Percentiles rank a stretch among this genome's conserved stretches.
Conservation (phyloP, 1,140 invertebrate species). For the Psilanteris sp. region DNA sequence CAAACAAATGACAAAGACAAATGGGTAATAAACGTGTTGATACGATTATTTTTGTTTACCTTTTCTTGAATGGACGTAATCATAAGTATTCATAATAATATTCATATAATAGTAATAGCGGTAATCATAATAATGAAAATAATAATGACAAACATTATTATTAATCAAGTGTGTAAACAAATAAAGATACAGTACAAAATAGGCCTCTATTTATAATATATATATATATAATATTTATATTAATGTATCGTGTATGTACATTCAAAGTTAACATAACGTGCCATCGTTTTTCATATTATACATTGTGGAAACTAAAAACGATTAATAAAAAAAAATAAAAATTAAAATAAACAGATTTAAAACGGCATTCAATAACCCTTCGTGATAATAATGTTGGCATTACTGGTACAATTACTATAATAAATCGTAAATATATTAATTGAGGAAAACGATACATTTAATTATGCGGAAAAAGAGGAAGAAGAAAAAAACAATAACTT, state of each 20-base stretch:
- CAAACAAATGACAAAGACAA: slow-evolving; percentile 61
- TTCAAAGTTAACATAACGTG: slow-evolving; percentile 77
- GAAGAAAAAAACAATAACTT: too few species aligned
- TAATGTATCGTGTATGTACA: slow-evolving; percentile 74
- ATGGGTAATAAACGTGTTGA: slow-evolving; percentile 69
- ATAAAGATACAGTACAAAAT: slow-evolving; percentile 74
- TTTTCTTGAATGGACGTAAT: slow-evolving; percentile 64
- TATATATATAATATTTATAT: too few species aligned
- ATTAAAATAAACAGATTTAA: too few species aligned
- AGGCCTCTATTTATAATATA: slow-evolving; percentile 71
- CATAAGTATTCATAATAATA: slow-evolving; percentile 40
- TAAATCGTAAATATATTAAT: slow-evolving; percentile 31
- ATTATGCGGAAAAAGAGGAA: slow-evolving; percentile 18
- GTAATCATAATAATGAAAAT: too few species aligned
- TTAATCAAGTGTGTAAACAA: slow-evolving; percentile 67
- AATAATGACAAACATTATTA: too few species aligned
- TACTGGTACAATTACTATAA: slow-evolving; percentile 63
- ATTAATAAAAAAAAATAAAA: too few species aligned
- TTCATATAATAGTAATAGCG: too few species aligned
- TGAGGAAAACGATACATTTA: slow-evolving; percentile 26
- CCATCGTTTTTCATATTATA: slow-evolving; percentile 70
- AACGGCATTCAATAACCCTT: slow-evolving; percentile 52
- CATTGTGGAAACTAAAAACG: slow-evolving; percentile 75
- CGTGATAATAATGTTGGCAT: slow-evolving; percentile 42
- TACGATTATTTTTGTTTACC: slow-evolving; percentile 68